These are phyloP conservation scores for Hemithea aestivaria DNA, from an alignment of 2,888 invertebrate species.

Conservation along the genomic window DNA sequence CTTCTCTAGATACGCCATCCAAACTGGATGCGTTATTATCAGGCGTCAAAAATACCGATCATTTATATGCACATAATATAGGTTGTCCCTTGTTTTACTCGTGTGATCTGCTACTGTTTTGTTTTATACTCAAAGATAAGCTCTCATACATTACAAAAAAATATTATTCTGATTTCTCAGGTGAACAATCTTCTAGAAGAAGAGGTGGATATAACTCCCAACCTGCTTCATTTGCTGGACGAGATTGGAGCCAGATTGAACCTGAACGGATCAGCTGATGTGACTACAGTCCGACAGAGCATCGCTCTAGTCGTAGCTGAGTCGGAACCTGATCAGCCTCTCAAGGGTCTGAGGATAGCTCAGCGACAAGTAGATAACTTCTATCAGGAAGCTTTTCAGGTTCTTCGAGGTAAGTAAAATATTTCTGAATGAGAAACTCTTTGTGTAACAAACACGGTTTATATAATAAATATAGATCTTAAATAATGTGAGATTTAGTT, in stretches of 20 bases:
- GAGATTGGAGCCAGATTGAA: slow-evolving; percentile 47
- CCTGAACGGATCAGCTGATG: slow-evolving; percentile 44
- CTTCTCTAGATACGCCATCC: too few species aligned
- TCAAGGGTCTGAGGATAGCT: slow-evolving; percentile 55
- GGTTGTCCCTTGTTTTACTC: too few species aligned
- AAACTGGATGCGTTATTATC: too few species aligned
- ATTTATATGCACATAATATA: too few species aligned
- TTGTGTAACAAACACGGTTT: too few species aligned
- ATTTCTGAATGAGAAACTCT: neutral
- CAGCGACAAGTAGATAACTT: slow-evolving; percentile 42
- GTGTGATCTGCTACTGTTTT: too few species aligned
- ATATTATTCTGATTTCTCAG: slow-evolving; percentile 34
- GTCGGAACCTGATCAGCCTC: slow-evolving; percentile 44
- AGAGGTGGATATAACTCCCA: slow-evolving; percentile 49
- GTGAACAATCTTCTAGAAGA: slow-evolving; percentile 51
- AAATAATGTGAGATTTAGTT: too few species aligned
- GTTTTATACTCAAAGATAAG: neutral
- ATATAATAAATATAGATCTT: too few species aligned
- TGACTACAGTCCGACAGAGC: slow-evolving; percentile 45
- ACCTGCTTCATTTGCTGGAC: slow-evolving; percentile 56
- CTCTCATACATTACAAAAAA: neutral
- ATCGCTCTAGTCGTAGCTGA: slow-evolving; percentile 61
- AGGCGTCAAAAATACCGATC: too few species aligned
- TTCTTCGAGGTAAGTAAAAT: slow-evolving; percentile 56
- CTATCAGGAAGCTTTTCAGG: slow-evolving; percentile 46